phyloP scores from a whole-genome alignment of 2,113 vertebrate species.

The Mastomys natalensis region DNA sequence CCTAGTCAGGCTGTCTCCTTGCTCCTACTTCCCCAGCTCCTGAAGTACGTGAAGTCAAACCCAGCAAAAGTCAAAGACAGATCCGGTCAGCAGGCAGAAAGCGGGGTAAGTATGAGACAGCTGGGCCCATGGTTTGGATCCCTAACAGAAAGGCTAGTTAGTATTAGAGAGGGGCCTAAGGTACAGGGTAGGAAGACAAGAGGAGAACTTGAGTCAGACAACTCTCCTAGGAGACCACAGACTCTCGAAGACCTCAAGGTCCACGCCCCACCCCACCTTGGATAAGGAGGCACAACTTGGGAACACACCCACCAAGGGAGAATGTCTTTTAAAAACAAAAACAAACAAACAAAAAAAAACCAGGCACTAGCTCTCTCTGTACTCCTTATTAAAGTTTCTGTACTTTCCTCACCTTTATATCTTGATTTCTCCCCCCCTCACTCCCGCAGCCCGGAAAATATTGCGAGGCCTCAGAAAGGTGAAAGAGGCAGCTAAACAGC shows the following conservation, averaged over 20 bases:
- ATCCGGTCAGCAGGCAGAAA: background rate
- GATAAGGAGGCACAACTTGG: background rate
- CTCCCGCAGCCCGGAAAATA: conserved; percentile 55
- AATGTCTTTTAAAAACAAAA: background rate
- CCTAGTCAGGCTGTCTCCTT: accelerated
- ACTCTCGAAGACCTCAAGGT: background rate
- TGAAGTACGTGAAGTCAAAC: conserved; percentile 29
- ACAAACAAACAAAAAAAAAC: background rate
- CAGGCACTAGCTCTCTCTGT: background rate
- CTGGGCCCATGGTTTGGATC: background rate
- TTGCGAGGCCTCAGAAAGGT: conserved; percentile 58
- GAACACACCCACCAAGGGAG: background rate
- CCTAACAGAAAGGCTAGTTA: conserved; percentile 2
- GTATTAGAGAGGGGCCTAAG: background rate
- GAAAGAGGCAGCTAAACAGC: conserved; percentile 39
- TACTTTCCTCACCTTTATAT: conserved; percentile 50
- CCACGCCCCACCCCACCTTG: background rate
- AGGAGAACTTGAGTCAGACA: conserved; percentile 23
- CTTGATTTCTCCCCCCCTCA: background rate
- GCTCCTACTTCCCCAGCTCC: background rate
- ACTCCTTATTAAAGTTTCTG: background rate
- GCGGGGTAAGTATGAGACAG: conserved; percentile 60
- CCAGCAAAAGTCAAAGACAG: conserved; percentile 57
- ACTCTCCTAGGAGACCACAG: conserved; percentile 29
- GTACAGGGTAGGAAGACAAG: background rate